Base-by-base conservation (phyloP, 1,140 invertebrate genomes). In the Drosophila pandora region DNA sequence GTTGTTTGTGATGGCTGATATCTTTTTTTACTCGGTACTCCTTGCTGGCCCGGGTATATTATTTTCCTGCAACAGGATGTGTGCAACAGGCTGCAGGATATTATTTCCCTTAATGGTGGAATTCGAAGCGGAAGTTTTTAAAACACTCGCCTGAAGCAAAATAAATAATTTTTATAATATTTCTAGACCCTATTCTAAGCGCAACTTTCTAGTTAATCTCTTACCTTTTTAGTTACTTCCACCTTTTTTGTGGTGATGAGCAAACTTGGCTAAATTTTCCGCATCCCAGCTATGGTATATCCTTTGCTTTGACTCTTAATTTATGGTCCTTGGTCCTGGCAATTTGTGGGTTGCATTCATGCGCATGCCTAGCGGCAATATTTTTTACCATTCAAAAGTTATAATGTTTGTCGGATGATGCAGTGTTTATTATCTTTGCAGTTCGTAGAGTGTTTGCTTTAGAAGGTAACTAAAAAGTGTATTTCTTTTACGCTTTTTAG, bases 241-340 rank as follows among this genome's bases (percentile, higher is more conserved):
- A 21, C 41, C 34, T 43, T 13, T 39, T 37, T 43, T 34, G 21
- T 49, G 45, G 43, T 45, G 45, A 41, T 37, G 17, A n/a, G 48
- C 55, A 61, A 59, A 41, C 60, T 68, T 71, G 3, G 10, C 3
- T 17, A 28, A 25, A 12, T 39, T 28, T 52, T 23, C 17, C 45
- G 25, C 28, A 32, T 39, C 21, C 39, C 13, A n/a, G 39, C 34
- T 48, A 7, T 28, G 7, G 25, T 28, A 37, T 28, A 3, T 8
- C 62, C 43, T 50, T 69, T 48, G 43, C 60, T 63, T 57, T 58
- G 68, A 61, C 76, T 84, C 65, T 68, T 84, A 76, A 84, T 84
- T 84, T 84, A 80, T 71, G 72, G 80, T 76, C 60, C 58, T 49
- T 65, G 34, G 34, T n/a, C 34, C 34, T 37, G 34, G 70, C 58